A percentile compares a stretch with the other conserved stretches of the same genome.
Evolutionary conservation across 2,113 vertebrate genomes (phyloP).

Genomic region (Chaetura pelagica): DNA sequence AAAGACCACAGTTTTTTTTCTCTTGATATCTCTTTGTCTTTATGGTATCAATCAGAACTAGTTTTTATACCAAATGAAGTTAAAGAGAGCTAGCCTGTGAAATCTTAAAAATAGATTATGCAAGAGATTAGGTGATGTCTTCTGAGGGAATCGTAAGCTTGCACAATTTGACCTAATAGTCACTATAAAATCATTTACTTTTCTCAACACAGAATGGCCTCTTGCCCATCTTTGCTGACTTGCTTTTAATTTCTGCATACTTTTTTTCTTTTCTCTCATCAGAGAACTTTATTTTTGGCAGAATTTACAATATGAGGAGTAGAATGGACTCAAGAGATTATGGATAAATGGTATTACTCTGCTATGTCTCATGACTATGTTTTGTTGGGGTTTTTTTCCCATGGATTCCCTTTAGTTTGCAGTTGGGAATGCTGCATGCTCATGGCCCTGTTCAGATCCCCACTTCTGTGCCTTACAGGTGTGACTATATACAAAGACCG

Average conservation of each 20-base stretch:
- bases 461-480: neutral
- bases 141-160: neutral
- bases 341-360: neutral
- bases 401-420: neutral
- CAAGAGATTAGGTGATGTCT: neutral
- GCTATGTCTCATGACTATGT: neutral
- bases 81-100: neutral
- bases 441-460: neutral
- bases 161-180: neutral
- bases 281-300: neutral
- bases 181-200: neutral
- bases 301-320: neutral
- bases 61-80: neutral
- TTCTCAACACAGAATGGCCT: neutral
- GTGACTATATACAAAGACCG: neutral
- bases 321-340: neutral
- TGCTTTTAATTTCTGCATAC: neutral
- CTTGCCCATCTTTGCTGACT: neutral
- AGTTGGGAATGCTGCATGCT: neutral
- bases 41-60: neutral
- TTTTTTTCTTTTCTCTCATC: neutral
- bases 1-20: slow-evolving; percentile 19
- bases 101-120: neutral
- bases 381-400: neutral
- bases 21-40: slow-evolving; percentile 30